These are phyloP conservation scores for Phortica magna DNA, from an alignment of 2,888 invertebrate genomes.

Conservation along the genomic window DNA sequence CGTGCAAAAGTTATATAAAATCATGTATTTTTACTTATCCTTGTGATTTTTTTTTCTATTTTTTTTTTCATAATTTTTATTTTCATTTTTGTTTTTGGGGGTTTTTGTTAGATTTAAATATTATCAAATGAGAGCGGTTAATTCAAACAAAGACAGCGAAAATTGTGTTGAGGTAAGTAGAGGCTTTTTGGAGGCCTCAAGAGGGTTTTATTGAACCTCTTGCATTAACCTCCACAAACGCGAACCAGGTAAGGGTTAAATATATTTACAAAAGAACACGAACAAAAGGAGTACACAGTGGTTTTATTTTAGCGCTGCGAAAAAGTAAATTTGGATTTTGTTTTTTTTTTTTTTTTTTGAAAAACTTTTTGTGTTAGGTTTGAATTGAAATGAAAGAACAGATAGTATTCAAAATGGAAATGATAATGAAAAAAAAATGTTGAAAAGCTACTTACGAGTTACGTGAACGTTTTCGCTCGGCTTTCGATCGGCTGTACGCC, in stretches of 20 bases:
- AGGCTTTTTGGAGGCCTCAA: background rate
- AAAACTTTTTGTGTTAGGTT: background rate
- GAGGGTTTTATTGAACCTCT: too few species aligned
- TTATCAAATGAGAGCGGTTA: slow-evolving; percentile 24
- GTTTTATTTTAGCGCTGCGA: background rate
- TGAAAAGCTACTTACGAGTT: slow-evolving; percentile 32
- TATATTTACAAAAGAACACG: slow-evolving; percentile 25
- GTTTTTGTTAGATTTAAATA: background rate
- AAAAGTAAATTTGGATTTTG: background rate
- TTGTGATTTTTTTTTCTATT: background rate
- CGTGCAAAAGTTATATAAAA: background rate
- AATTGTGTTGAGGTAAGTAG: background rate
- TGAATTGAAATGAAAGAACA: slow-evolving; percentile 18
- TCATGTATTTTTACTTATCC: slow-evolving; percentile 14
- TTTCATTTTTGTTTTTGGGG: background rate
- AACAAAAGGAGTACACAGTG: slow-evolving; percentile 7
- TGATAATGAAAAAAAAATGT: slow-evolving; percentile 27
- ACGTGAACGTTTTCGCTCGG: slow-evolving; percentile 8
- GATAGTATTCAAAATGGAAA: slow-evolving; percentile 17
- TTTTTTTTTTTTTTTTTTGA: background rate
- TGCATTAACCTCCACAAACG: slow-evolving; percentile 7
- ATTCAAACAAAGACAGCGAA: background rate
- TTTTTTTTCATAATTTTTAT: background rate
- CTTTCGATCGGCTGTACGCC: slow-evolving; percentile 46
- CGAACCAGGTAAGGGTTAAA: background rate